Base-by-base conservation (phyloP, 2,797 vertebrate genomes). In the Ambastaia sidthimunki region DNA sequence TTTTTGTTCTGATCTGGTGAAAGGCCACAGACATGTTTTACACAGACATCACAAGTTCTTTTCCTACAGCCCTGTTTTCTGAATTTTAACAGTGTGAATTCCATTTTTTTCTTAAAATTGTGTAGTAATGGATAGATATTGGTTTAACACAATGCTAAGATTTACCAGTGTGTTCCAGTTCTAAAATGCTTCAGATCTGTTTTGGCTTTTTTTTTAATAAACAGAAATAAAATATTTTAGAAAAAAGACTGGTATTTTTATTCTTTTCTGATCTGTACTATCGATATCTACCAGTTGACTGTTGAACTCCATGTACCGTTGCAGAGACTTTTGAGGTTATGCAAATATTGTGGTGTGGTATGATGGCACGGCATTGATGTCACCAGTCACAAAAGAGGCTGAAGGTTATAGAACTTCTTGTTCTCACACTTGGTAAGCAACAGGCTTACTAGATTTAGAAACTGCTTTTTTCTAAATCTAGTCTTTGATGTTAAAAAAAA, bases 101-200 rank as follows among this genome's bases (percentile, higher is more conserved):
- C 16, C 19, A 47, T 83, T 87, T 84, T 84, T 76, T 82, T 78
- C 3, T 89, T 75, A 72, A 85, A 86, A 82, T 84, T 90, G 65
- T 85, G 55, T 79, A 76, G 84, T 87, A 72, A 82, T 81, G 79
- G 80, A 83, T 76, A 86, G 88, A 80, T 83, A 83, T 69, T 88
- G 87, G 28, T 28, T 91, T 89, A 86, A 81, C 71, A 83, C 89
- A 86, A 87, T 83, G 79, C 83, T 87, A 93, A 94, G 92, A 94
- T 93, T 95, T 93, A 91, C 94, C 94, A 93, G 94, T 94, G 94
- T 95, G 91, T 94, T 93, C 93, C 91, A 93, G 89, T 95, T 95
- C 95, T 93, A 92, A 89, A 90, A 94, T 93, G 94, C 95, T 97
- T 96, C 90, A 95, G 94, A 93, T 95, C 93, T 97, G 95, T 98